A percentile compares a stretch with the other conserved stretches of the same genome.
These are phyloP conservation scores for Venturia canescens DNA, from an alignment of 1,140 invertebrate species.

Conservation along the genomic window DNA sequence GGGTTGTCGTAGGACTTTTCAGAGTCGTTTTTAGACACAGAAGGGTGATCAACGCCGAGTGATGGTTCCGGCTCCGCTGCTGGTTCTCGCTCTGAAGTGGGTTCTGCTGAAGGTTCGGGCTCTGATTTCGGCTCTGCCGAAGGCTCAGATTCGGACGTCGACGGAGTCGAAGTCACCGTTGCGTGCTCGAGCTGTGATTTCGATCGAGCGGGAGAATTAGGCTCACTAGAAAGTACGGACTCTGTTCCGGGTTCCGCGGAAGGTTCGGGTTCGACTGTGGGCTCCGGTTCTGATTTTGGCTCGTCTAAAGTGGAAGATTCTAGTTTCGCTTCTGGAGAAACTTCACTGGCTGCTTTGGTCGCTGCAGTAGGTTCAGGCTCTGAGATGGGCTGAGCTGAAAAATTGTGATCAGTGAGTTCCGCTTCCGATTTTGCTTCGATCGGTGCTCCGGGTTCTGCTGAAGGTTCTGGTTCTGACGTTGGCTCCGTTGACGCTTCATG, in stretches of 20 bases:
- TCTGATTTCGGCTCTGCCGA: slow-evolving; percentile 48
- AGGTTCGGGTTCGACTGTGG: slow-evolving; percentile 17
- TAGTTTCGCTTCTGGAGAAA: slow-evolving; percentile 37
- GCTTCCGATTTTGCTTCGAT: slow-evolving; percentile 47
- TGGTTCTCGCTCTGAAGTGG: slow-evolving; percentile 60
- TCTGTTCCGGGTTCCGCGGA: slow-evolving; percentile 18
- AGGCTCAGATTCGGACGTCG: slow-evolving; percentile 43
- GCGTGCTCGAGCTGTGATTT: too few species aligned
- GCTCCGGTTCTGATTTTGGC: slow-evolving; percentile 37
- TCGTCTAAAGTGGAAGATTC: slow-evolving; percentile 52
- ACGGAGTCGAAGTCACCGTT: slow-evolving; percentile 50
- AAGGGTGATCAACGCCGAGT: neutral
- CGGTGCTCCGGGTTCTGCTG: slow-evolving; percentile 41
- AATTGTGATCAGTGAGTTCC: slow-evolving; percentile 43
- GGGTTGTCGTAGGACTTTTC: slow-evolving; percentile 49
- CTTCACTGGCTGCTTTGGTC: neutral
- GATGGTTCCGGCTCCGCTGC: slow-evolving; percentile 57
- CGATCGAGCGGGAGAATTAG: slow-evolving; percentile 35
- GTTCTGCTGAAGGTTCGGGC: slow-evolving; percentile 58
- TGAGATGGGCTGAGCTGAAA: slow-evolving; percentile 59
- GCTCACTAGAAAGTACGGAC: neutral
- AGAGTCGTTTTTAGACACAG: slow-evolving; percentile 26
- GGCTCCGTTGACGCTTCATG: slow-evolving; percentile 52
- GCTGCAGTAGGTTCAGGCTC: slow-evolving; percentile 50
- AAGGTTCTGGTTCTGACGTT: slow-evolving; percentile 57